Evolutionary conservation across 2,113 vertebrate species (phyloP).

Genomic region (Eleginops maclovinus): DNA sequence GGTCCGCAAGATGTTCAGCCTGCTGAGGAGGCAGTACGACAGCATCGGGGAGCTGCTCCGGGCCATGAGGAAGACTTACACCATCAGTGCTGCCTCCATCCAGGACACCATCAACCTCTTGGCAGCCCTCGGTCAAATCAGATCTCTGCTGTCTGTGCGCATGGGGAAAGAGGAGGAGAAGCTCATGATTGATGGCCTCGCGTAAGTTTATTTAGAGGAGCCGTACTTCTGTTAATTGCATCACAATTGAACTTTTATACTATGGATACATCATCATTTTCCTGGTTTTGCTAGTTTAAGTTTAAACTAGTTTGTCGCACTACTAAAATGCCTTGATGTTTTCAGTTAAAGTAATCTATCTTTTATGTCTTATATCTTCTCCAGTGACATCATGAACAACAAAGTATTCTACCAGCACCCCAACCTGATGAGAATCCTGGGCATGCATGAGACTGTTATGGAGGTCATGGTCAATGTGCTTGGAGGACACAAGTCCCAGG

Average conservation of each 20-base stretch:
- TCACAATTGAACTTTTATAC: not conserved
- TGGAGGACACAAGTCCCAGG: conserved; percentile 96
- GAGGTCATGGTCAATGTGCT: conserved; percentile 99
- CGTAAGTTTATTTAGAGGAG: conserved; percentile 80
- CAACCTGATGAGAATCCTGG: conserved; percentile 97
- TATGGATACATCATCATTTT: no score
- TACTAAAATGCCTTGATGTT: not conserved
- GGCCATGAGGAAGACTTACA: conserved; percentile 95
- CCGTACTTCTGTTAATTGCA: not conserved
- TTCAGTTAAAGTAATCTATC: not conserved
- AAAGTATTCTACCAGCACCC: conserved; percentile 99
- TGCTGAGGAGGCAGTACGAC: conserved; percentile 95
- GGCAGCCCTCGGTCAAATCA: conserved; percentile 95
- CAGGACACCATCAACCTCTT: conserved; percentile 94
- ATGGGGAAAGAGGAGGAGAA: conserved; percentile 98
- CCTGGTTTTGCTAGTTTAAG: not conserved
- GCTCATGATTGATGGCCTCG: conserved; percentile 97
- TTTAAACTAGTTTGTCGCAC: not conserved
- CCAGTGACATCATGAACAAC: conserved; percentile 99
- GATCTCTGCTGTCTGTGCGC: conserved; percentile 95
- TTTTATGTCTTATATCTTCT: conserved; percentile 20
- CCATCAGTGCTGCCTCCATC: conserved; percentile 93
- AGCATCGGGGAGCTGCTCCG: conserved; percentile 95
- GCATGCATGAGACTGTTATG: conserved; percentile 99
- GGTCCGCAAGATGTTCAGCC: conserved; percentile 95